Evolutionary conservation across 2,888 invertebrate genomes (phyloP).

Genomic region (Drosophila fulvimacula): DNA sequence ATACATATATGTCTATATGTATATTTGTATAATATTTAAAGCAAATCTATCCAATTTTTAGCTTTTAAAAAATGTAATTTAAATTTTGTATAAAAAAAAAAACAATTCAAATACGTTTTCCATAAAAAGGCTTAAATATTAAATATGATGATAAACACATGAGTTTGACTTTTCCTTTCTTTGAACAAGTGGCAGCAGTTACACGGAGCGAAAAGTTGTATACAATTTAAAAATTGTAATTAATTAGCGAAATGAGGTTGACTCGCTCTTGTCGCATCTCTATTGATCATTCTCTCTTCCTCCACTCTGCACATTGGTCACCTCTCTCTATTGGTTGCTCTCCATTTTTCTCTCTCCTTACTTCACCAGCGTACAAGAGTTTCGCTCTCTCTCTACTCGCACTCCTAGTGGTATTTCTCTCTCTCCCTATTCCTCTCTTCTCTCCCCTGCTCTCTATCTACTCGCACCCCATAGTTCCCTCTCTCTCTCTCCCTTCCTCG

Average conservation of each 20-base stretch:
- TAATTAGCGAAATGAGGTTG: too few relatives aligned
- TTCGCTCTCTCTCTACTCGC: too few relatives aligned
- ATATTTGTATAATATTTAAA: slow-evolving; percentile 54
- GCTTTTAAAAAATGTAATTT: slow-evolving; percentile 61
- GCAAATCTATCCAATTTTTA: slow-evolving; percentile 49
- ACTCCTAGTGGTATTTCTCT: too few relatives aligned
- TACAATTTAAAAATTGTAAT: too few relatives aligned
- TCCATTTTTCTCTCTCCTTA: too few relatives aligned
- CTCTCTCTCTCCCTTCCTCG: neutral
- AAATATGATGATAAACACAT: slow-evolving; percentile 49
- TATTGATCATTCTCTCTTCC: too few relatives aligned
- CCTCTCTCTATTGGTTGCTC: too few relatives aligned
- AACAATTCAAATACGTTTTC: slow-evolving; percentile 58
- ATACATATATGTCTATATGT: too few relatives aligned
- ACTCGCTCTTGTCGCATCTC: too few relatives aligned
- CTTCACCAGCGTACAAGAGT: too few relatives aligned
- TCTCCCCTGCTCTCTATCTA: neutral
- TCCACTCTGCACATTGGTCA: too few relatives aligned
- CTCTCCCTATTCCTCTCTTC: too few relatives aligned
- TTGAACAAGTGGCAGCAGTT: neutral
- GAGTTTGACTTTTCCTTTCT: neutral
- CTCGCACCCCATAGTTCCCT: neutral
- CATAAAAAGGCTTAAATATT: slow-evolving; percentile 76
- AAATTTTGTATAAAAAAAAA: slow-evolving; percentile 64
- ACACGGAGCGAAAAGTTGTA: neutral